Evolutionary conservation across 1,140 invertebrate species (phyloP), one percentile per base, ranked within the genome.

Genomic region (Notospermus geniculatus): DNA sequence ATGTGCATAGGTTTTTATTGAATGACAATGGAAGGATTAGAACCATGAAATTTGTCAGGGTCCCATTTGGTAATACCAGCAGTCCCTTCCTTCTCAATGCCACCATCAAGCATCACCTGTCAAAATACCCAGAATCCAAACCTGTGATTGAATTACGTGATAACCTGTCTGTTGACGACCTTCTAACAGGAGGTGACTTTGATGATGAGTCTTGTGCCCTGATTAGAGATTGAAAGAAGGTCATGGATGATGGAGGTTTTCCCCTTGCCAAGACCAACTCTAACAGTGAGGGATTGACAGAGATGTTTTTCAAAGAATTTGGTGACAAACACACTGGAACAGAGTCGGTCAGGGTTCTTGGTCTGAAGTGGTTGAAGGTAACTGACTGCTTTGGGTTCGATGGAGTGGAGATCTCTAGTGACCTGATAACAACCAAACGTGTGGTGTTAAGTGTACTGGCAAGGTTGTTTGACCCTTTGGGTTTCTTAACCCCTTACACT

Each of bases 161-260:
- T 25, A 74, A 80, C 62, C 81, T 80, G 60, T 85, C 83, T 64
- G 75, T 81, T 13, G 83, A 85, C 63, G 82, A 84, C 67, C 50
- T 81, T 1, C 43, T 82, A 23, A 72, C 71, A 17, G 80, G 83
- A 4, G 65, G 62, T 1, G 32, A 74, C 1, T 71, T 68, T 1
- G 46, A 76, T n/a, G 63, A 78, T 59, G 69, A 79, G 61, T 74
- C 76, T 15, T n/a, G 64, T 53, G 2, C 17, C 80, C 7, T 57
- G 68, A 45, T 27, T 63, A 9, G 54, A 55, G n/a, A 25, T 25
- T n/a, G n/a, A 23, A n/a, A 55, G 17, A n/a, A 22, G 7, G 28
- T 55, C 2, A 55, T 55, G 54, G 22, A 27, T 9, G 22, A 55
- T 27, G 54, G 22, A 13, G 54, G 54, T 7, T 7, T 55, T 22